Percentiles rank a stretch among this genome's conserved stretches.
Conservation (phyloP, 2,888 invertebrate species). For the Drosophila diplacantha region DNA sequence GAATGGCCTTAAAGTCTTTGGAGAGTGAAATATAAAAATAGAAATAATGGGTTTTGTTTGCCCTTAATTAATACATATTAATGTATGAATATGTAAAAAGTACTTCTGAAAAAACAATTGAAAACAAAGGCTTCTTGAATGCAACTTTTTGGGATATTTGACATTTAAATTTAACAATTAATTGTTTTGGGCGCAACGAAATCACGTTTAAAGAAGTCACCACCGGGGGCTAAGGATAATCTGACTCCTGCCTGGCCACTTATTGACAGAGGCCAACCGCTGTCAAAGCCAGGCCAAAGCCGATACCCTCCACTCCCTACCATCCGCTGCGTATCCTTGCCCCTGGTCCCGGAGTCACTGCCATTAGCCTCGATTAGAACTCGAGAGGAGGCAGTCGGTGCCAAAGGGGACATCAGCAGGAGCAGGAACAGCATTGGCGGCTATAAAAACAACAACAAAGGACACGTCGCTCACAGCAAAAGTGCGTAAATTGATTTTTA, state of each 20-base stretch:
- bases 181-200: not conserved
- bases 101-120: not conserved
- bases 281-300: constrained; percentile 39
- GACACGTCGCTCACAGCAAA: constrained; percentile 40
- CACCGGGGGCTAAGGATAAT: constrained; percentile 22
- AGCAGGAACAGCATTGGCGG: constrained; percentile 3
- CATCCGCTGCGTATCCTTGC: not conserved
- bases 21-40: not conserved
- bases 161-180: constrained; percentile 4
- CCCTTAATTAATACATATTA: not conserved
- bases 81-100: not conserved
- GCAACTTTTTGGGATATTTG: not conserved
- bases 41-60: not conserved
- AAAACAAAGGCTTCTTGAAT: not conserved
- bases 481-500: constrained; percentile 58
- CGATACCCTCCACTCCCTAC: not conserved
- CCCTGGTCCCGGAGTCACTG: constrained; percentile 11
- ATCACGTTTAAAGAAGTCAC: constrained; percentile 11
- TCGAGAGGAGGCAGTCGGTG: constrained; percentile 36
- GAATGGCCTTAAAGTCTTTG: not conserved
- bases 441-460: constrained; percentile 28
- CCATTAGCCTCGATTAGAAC: constrained; percentile 51
- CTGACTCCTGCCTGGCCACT: constrained; percentile 27
- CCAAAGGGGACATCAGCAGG: constrained; percentile 25
- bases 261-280: constrained; percentile 29